Base-by-base conservation (phyloP, 2,888 invertebrate genomes). In the Drosophila siamana region DNA sequence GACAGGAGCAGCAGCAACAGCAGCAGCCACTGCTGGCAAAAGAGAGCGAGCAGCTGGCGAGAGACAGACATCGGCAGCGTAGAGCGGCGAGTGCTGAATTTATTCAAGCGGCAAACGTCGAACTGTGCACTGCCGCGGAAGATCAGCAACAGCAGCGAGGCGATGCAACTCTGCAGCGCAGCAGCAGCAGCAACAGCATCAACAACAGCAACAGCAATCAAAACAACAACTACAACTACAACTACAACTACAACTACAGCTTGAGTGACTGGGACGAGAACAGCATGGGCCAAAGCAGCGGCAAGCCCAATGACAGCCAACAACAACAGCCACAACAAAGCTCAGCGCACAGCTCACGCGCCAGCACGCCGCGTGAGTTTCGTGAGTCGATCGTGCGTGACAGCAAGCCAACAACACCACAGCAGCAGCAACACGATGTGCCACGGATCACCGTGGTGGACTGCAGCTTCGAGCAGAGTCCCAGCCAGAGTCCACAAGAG, bases 381-480 rank as follows among this genome's bases (percentile, higher is more conserved):
- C 91, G 91, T 74, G 91, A 91, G 69, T 86, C 89, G 50, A 11
- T 78, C 16, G 50, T 86, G 70, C 60, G 65, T 43, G 74, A 67
- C 68, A 74, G 7, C 80, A 66, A 5, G 74, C 64, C 68, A 74
- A 8, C 80, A 66, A 5, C 82, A 62, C n/a, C n/a, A n/a, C n/a
- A n/a, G n/a, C n/a, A 61, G 15, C 67, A 48, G 2, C 76, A 70
- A 9, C 80, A 60, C 43, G 73, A 88, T 43, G 75, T 92, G 70
- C 92, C 92, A 44, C 89, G 76, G 60, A 92, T 92, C 51, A 90
- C 90, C 0, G 90, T 92, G 4, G 85, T 85, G 1, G 92, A 92
- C 59, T 92, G 89, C 71, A 91, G 90, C 55, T 69, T 69, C n/a
- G 77, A 72, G 13, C 46, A 63, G 43, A 74, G 66, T 54, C 63